phyloP scores from a whole-genome alignment of 2,888 invertebrate species.

The Dichetophora obliterata region DNA sequence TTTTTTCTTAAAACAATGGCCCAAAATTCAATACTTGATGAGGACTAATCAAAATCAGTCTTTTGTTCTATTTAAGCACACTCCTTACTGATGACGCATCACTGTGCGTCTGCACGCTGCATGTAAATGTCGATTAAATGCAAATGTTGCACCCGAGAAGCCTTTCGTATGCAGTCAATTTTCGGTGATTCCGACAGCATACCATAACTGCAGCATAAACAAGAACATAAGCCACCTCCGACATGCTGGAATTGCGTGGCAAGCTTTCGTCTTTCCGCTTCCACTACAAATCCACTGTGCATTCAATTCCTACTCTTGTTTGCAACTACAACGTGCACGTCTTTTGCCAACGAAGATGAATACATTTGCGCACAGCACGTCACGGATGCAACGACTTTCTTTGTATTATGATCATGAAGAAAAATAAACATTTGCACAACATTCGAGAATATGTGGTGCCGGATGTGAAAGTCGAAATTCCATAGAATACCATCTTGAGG shows the following conservation, averaged over 20 bases:
- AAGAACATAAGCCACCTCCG: not conserved
- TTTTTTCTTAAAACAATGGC: too few species aligned
- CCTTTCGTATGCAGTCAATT: conserved; percentile 3
- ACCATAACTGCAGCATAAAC: not conserved
- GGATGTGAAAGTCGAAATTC: conserved; percentile 18
- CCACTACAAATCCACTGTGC: not conserved
- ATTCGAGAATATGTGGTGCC: conserved; percentile 1
- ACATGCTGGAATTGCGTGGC: not conserved
- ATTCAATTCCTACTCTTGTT: not conserved
- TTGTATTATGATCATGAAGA: conserved; percentile 1
- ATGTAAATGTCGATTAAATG: not conserved
- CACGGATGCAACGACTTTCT: conserved; percentile 14
- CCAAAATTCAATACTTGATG: too few species aligned
- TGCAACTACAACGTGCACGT: not conserved
- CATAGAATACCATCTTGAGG: not conserved
- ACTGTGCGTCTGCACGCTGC: not conserved
- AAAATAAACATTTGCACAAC: conserved; percentile 12
- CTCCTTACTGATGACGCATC: not conserved
- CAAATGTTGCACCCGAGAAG: not conserved
- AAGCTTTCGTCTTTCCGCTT: conserved; percentile 19
- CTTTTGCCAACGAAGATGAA: not conserved
- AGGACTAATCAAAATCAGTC: too few species aligned
- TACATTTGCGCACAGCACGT: not conserved
- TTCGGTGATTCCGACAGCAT: not conserved
- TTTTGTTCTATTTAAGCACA: not conserved